Evolutionary conservation across 1,140 invertebrate genomes (phyloP).

Genomic region (Zaprionus tsacasi): DNA sequence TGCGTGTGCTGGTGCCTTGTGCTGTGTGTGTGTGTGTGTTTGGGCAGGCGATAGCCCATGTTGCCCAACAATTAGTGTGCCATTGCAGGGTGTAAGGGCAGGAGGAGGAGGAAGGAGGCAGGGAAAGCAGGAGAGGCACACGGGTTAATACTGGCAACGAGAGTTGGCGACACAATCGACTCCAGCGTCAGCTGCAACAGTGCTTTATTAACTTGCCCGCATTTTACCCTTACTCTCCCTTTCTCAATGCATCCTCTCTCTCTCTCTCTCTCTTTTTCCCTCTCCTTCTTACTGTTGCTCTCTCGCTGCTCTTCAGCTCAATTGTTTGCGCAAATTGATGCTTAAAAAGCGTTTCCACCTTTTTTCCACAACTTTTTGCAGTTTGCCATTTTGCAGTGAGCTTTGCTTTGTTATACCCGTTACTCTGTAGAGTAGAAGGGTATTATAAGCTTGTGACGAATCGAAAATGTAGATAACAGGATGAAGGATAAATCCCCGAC

Average conservation of each 20-base stretch:
- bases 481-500: no score
- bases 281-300: slow-evolving; percentile 2
- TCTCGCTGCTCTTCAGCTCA: slow-evolving; percentile 34
- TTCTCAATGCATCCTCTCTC: background rate
- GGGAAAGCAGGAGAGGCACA: background rate
- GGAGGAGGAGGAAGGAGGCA: background rate
- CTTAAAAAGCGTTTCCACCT: slow-evolving; percentile 72
- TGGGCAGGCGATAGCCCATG: slow-evolving; percentile 60
- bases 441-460: no score
- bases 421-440: no score
- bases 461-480: no score
- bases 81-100: slow-evolving; percentile 43
- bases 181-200: slow-evolving; percentile 34
- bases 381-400: slow-evolving; percentile 53
- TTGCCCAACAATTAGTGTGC: slow-evolving; percentile 67
- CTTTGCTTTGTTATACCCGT: slow-evolving; percentile 47
- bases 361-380: slow-evolving; percentile 49
- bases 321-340: slow-evolving; percentile 78
- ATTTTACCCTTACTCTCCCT: background rate
- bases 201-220: slow-evolving; percentile 68
- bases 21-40: slow-evolving; percentile 55
- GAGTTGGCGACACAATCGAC: slow-evolving; percentile 9
- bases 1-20: slow-evolving; percentile 4
- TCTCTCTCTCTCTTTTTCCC: slow-evolving; percentile 26
- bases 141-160: slow-evolving; percentile 26